Evolutionary conservation across 2,888 invertebrate species (phyloP), one percentile per base, ranked within the genome.

Genomic region (Parnassius smintheus): DNA sequence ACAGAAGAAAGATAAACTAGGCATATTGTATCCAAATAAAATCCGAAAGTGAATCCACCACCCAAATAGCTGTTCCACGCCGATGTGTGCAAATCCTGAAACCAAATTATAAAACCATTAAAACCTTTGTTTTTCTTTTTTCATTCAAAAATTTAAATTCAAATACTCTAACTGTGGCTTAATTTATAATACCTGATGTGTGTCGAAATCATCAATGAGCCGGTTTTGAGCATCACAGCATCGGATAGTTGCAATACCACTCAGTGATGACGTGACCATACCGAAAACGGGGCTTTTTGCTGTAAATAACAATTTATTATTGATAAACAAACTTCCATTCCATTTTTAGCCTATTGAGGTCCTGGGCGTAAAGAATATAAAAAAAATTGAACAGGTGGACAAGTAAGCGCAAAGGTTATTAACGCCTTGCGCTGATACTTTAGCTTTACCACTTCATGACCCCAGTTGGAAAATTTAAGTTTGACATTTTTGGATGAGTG

Each of bases 281-380:
- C 96, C 94, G 75, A 96, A 97, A 0, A 97, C 95, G 0, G 97
- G 97, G 73, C 96, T 96, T 68, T 95, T 94, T 18, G 95, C 96
- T 96, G 82, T 13, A 80, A 79, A 45, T 7, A 18, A 60, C 9
- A 46, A 22, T 46, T n/a, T n/a, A 12, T 46, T 46, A 25, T 4
- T 11, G n/a, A 46, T n/a, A 46, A 46, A 7, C n/a, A 46, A 7
- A 3, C 4, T 12, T 46, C 12, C 46, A n/a, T 11, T 46, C 2
- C 7, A 0, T 4, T 25, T 3, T 25, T n/a, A n/a, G n/a, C n/a
- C n/a, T n/a, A n/a, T n/a, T n/a, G n/a, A n/a, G n/a, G n/a, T n/a
- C n/a, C n/a, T n/a, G n/a, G n/a, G n/a, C n/a, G n/a, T n/a, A n/a
- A n/a, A n/a, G n/a, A n/a, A n/a, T n/a, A n/a, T n/a, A n/a, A n/a